Evolutionary conservation across 2,797 vertebrate species (phyloP).

Genomic region (Carapus acus): DNA sequence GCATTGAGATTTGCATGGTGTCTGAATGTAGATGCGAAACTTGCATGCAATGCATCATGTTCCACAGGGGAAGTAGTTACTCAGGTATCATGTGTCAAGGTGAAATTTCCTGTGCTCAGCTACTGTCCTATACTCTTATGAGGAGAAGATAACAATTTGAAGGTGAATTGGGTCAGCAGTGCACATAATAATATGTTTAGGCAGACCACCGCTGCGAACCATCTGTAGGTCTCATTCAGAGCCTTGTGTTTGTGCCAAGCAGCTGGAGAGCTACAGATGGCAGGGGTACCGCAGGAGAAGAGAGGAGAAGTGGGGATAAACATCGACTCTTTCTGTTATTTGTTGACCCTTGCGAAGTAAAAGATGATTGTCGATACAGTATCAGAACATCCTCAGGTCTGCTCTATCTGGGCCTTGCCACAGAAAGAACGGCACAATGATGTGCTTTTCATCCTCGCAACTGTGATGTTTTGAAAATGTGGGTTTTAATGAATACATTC

Average conservation of each 20-base stretch:
- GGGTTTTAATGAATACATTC: constrained; percentile 32
- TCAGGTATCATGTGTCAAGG: constrained; percentile 52
- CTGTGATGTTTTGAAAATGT: constrained; percentile 15
- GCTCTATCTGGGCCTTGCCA: constrained; percentile 16
- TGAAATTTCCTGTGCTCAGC: constrained; percentile 52
- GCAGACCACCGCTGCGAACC: constrained; percentile 70
- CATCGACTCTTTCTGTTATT: constrained; percentile 36
- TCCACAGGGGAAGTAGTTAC: constrained; percentile 43
- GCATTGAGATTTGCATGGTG: no score
- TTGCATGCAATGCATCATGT: constrained; percentile 58
- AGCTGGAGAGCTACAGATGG: constrained; percentile 78
- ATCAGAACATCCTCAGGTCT: constrained; percentile 8
- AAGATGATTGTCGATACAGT: constrained; percentile 25
- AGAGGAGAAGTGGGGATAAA: constrained; percentile 37
- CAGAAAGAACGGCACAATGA: constrained; percentile 16
- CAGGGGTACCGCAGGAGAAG: constrained; percentile 43
- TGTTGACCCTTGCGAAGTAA: constrained; percentile 35
- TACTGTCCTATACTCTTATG: constrained; percentile 47
- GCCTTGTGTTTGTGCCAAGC: constrained; percentile 68
- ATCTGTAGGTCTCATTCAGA: constrained; percentile 63
- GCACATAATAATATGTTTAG: constrained; percentile 74
- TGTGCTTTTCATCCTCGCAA: constrained; percentile 1
- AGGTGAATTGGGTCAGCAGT: constrained; percentile 71
- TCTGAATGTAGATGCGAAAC: constrained; percentile 28
- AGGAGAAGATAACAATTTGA: constrained; percentile 57